Conservation (phyloP, 1,140 invertebrate genomes). For the Drosophila cardini region DNA sequence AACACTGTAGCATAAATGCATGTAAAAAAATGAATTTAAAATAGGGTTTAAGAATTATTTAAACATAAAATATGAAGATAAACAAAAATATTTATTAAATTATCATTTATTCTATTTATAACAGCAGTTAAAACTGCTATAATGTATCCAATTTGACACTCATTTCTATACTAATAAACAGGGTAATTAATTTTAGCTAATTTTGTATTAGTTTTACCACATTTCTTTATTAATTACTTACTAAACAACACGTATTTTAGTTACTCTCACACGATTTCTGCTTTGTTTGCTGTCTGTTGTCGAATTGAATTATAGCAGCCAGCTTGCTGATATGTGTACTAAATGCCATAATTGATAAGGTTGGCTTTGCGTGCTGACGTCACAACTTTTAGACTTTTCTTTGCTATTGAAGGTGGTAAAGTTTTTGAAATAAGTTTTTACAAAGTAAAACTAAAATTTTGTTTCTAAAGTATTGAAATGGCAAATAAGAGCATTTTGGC, state of each 20-base stretch:
- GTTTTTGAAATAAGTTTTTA: background rate
- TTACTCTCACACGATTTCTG: background rate
- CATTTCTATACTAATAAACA: too few species aligned
- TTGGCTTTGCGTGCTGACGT: conserved; percentile 20
- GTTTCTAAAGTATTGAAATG: too few species aligned
- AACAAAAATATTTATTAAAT: too few species aligned
- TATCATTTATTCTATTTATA: too few species aligned
- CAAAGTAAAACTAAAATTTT: background rate
- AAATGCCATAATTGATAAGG: conserved; percentile 14
- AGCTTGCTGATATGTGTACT: conserved; percentile 18
- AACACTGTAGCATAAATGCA: conserved; percentile 10
- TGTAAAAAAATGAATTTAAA: too few species aligned
- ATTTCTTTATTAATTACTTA: background rate
- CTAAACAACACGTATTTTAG: background rate
- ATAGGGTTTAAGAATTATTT: too few species aligned
- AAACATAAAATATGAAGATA: too few species aligned
- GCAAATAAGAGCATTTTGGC: too few species aligned
- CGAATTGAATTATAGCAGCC: conserved; percentile 14
- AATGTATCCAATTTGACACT: too few species aligned
- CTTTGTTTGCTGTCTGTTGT: conserved; percentile 1
- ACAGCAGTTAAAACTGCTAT: too few species aligned
- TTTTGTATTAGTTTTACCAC: too few species aligned
- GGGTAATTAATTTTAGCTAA: too few species aligned
- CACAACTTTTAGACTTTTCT: conserved; percentile 5
- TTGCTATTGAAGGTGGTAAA: background rate